Base-by-base conservation (phyloP, 1,140 invertebrate species). In the Drosophila pseudoobscura region DNA sequence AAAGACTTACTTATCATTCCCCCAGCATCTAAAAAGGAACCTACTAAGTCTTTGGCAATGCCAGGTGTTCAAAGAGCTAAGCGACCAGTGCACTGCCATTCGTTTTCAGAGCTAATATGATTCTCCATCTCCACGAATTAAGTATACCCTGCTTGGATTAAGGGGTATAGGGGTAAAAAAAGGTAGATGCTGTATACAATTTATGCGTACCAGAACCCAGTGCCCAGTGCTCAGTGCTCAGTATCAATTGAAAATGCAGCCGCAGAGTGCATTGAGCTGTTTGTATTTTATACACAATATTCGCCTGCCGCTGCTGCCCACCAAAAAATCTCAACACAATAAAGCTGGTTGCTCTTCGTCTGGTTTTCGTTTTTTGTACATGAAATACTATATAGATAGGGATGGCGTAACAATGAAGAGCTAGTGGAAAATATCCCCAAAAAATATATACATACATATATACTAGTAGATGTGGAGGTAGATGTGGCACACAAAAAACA, bases 271-370 rank as follows among this genome's bases (percentile, higher is more conserved):
- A 85, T 84, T 80, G 76, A 76, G 80, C 54, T 77, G 70, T 83
- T 82, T 83, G 79, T 66, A n/a, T 50, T 63, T n/a, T 56, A 49
- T 69, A 50, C 43, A 39, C 35, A 39, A 39, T 39, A 39, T 39
- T 39, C 9, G 29, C 74, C 69, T 35, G 31, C 1, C 11, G 35
- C 35, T 39, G 35, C 35, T 39, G 35, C 35, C 35, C 11, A 62
- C 60, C 44, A 17, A 15, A 87, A 85, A 87, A 87, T 87, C 77
- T 69, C 77, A 87, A 75, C 82, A 74, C 82, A 87, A 85, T 87
- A 85, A 75, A 85, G 54, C 29, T 68, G 17, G 68, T 66, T 60
- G 45, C 56, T 49, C 56, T 49, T 59, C 53, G 9, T 13, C 8
- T 17, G 41, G 39, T 17, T 17, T 52, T 41, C 9, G 61, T 55